These are phyloP conservation scores for Leptoteleia sp. DNA, from an alignment of 1,140 invertebrate species.

Conservation along the genomic window DNA sequence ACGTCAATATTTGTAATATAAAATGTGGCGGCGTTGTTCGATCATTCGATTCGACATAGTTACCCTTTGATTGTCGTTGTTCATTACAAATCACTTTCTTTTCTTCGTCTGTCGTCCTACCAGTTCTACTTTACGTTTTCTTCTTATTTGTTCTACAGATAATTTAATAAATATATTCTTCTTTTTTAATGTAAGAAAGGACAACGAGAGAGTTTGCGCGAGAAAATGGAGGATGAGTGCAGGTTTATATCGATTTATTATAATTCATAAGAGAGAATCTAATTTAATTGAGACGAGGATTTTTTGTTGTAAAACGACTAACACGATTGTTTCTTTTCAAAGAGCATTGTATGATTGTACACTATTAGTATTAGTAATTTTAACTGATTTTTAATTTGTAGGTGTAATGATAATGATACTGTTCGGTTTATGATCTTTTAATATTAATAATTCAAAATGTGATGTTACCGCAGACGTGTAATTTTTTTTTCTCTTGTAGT, in stretches of 20 bases:
- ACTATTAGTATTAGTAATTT: constrained; percentile 82
- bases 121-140: constrained; percentile 9
- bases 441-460: constrained; percentile 80
- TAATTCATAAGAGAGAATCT: constrained; percentile 55
- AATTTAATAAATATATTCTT: constrained; percentile 37
- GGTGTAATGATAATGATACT: constrained; percentile 72
- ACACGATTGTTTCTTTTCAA: constrained; percentile 61
- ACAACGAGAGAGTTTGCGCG: constrained; percentile 41
- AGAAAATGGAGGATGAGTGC: constrained; percentile 37
- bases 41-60: constrained; percentile 48
- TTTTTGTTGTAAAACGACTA: constrained; percentile 71
- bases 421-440: constrained; percentile 80
- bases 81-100: constrained; percentile 25
- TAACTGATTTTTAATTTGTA: constrained; percentile 80
- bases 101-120: constrained; percentile 29
- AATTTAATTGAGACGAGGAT: constrained; percentile 68
- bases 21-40: constrained; percentile 71
- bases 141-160: constrained; percentile 20
- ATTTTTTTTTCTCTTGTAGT: constrained; percentile 75
- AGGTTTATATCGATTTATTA: constrained; percentile 32
- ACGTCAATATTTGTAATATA: constrained; percentile 78
- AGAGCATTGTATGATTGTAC: constrained; percentile 79
- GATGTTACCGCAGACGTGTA: constrained; percentile 78
- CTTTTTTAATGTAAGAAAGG: constrained; percentile 57
- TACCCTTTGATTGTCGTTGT: constrained; percentile 34